Conservation (phyloP, 2,113 vertebrate species). For the Junco hyemalis region DNA sequence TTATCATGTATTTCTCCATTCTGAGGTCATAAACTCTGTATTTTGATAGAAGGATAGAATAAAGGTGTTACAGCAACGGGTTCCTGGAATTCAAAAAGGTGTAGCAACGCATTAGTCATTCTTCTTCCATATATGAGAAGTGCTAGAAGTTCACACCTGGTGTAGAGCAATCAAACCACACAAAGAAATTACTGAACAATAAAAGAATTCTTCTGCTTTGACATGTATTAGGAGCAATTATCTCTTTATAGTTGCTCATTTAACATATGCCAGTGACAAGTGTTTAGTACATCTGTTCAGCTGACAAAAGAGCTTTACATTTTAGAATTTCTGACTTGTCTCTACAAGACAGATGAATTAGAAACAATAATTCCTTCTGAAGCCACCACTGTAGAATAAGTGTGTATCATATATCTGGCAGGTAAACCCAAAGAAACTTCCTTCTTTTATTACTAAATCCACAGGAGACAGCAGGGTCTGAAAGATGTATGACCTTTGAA, state of each 20-base stretch:
- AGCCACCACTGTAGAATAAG: constrained; percentile 20
- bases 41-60: constrained; percentile 25
- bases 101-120: background rate
- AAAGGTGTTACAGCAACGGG: background rate
- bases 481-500: constrained; percentile 31
- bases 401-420: constrained; percentile 51
- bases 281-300: constrained; percentile 51
- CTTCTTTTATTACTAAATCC: constrained; percentile 61
- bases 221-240: constrained; percentile 25
- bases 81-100: background rate
- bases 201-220: constrained; percentile 20
- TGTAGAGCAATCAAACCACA: constrained; percentile 22
- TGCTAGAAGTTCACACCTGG: background rate
- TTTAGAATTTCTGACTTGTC: constrained; percentile 30
- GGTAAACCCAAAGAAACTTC: constrained; percentile 59
- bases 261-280: background rate
- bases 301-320: constrained; percentile 53
- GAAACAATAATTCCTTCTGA: constrained; percentile 62
- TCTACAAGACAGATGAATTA: constrained; percentile 57
- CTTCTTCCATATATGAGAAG: background rate
- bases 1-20: background rate
- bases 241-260: constrained; percentile 29
- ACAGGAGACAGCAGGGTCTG: constrained; percentile 28
- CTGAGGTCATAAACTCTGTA: background rate
- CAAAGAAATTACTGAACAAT: background rate